Evolutionary conservation across 2,113 vertebrate genomes (phyloP), one percentile per base, ranked within the genome.

Genomic region (Oreocharis arfaki): DNA sequence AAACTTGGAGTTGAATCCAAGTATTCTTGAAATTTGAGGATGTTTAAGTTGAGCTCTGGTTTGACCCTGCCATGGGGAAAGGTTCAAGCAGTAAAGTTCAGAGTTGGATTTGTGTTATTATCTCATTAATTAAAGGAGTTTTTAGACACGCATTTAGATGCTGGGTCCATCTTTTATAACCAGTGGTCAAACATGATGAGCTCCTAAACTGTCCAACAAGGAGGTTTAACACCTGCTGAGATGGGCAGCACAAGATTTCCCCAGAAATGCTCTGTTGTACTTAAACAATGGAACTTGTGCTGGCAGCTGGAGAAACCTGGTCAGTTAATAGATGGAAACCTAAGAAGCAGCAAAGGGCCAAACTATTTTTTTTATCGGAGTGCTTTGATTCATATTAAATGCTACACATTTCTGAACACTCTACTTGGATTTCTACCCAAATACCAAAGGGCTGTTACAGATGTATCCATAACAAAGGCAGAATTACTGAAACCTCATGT

Each of bases 251-350:
- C 21, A 16, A 70, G 33, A 67, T 44, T 93, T 90, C 68, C 76
- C 44, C 37, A 37, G 37, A 89, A 90, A 73, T n/a, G 6, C 35
- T 74, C 64, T 56, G 52, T 60, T 71, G 16, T 57, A 26, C 35
- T 89, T 75, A 39, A 83, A 56, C 16, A 61, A 50, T 5, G 0
- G n/a, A 57, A 87, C 44, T 88, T 44, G 2, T 84, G 64, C 80
- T 90, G 73, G 76, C 95, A 97, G 92, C 90, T 96, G 90, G 88
- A 79, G 93, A 96, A 96, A 90, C 76, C 86, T 92, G 92, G 57
- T 87, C 83, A 28, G 79, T 84, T 92, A 56, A 71, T 69, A 96
- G 71, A 84, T 33, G 73, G 91, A 93, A 97, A 95, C 69, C 47
- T 87, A 87, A 97, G 93, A 95, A 92, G 76, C 35, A 64, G 44